A percentile compares a stretch with the other conserved stretches of the same genome.
phyloP scores from a whole-genome alignment of 1,140 invertebrate species.

The Eumaeus atala region DNA sequence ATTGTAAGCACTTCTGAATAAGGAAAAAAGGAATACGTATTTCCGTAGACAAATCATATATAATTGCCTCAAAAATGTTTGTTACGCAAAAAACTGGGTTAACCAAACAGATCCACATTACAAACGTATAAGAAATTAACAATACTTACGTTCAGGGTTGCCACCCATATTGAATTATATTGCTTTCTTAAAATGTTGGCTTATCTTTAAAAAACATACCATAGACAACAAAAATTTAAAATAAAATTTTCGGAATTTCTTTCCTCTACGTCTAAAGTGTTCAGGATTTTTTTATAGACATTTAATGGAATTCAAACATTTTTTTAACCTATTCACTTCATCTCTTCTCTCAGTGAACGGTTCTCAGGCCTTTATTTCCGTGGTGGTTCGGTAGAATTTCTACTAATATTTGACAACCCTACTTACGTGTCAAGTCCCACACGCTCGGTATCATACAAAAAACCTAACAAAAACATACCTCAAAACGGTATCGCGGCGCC shows the following conservation, averaged over 20 bases:
- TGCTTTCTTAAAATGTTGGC: neutral
- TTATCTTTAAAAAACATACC: too few relatives aligned
- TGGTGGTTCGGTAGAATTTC: too few relatives aligned
- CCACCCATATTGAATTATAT: neutral
- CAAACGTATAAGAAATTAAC: constrained; percentile 38
- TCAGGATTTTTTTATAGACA: too few relatives aligned
- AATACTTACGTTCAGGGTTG: constrained; percentile 43
- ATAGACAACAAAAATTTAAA: too few relatives aligned
- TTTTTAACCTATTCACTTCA: too few relatives aligned
- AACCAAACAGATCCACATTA: constrained; percentile 31
- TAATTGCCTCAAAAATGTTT: constrained; percentile 9
- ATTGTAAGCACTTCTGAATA: too few relatives aligned
- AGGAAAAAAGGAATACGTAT: too few relatives aligned
- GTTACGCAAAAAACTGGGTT: constrained; percentile 11
- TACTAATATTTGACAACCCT: neutral
- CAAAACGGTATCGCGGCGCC: constrained; percentile 60
- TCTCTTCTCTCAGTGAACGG: too few relatives aligned
- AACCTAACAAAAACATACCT: constrained; percentile 47
- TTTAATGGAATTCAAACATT: too few relatives aligned
- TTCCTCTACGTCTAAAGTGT: too few relatives aligned
- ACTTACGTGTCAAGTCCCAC: constrained; percentile 64
- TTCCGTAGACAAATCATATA: neutral
- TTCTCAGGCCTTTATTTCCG: too few relatives aligned
- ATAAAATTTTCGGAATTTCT: too few relatives aligned
- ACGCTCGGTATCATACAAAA: constrained; percentile 68